These are phyloP conservation scores for Lasioglossum baleicum DNA, from an alignment of 1,140 invertebrate species.

Conservation along the genomic window DNA sequence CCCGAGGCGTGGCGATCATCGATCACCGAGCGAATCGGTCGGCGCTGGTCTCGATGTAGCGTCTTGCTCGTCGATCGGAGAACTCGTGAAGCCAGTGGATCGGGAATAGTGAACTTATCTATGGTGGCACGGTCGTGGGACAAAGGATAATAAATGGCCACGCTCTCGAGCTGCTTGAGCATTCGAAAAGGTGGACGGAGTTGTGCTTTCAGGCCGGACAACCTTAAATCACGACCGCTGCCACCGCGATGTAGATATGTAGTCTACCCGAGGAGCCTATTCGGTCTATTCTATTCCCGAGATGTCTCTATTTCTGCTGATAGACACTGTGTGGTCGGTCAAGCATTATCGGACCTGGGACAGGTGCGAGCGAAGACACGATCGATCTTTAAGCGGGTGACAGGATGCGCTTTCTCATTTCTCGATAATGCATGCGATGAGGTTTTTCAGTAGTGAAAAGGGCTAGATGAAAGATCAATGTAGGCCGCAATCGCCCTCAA, in stretches of 20 bases:
- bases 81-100: constrained; percentile 44
- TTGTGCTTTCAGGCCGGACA: constrained; percentile 37
- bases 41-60: constrained; percentile 19
- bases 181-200: constrained; percentile 56
- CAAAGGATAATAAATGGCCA: constrained; percentile 65
- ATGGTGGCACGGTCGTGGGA: constrained; percentile 49
- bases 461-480: too few relatives aligned
- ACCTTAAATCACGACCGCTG: constrained; percentile 59
- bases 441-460: too few relatives aligned
- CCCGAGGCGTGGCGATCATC: constrained; percentile 54
- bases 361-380: neutral
- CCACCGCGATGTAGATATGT: constrained; percentile 48
- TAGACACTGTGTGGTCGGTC: constrained; percentile 16
- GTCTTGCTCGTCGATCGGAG: constrained; percentile 31
- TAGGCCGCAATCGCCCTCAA: too few relatives aligned
- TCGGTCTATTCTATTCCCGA: constrained; percentile 17
- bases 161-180: constrained; percentile 44
- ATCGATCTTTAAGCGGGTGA: too few relatives aligned
- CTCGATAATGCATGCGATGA: too few relatives aligned
- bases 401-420: too few relatives aligned
- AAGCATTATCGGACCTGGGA: constrained; percentile 21
- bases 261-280: constrained; percentile 20
- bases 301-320: constrained; percentile 56
- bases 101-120: constrained; percentile 48
- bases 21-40: constrained; percentile 47